phyloP scores from a whole-genome alignment of 1,140 invertebrate species.

The Oreohelix idahoensis region DNA sequence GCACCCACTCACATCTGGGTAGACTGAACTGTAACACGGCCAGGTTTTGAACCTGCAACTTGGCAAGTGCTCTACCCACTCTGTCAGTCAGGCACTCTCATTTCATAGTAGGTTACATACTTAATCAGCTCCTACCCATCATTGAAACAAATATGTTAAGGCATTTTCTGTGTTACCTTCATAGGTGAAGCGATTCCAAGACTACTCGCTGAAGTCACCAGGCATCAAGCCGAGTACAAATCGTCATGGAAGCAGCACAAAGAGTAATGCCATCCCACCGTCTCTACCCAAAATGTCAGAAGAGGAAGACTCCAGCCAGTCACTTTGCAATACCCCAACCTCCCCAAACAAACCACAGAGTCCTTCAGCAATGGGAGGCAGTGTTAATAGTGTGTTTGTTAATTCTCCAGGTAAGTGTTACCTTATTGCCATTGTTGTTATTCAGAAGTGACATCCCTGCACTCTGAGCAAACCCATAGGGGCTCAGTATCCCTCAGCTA shows the following conservation, averaged over 20 bases:
- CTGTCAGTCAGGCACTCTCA: no score
- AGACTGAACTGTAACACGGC: no score
- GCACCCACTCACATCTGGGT: no score
- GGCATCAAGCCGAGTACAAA: conserved; percentile 84
- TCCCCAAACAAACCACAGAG: conserved; percentile 68
- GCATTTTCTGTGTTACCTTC: conserved; percentile 49
- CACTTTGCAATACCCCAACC: conserved; percentile 56
- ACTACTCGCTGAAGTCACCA: conserved; percentile 89
- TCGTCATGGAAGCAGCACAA: conserved; percentile 71
- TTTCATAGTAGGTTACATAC: no score
- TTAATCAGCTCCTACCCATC: no score
- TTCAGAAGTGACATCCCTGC: no score
- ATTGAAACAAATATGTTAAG: no score
- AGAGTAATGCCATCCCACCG: conserved; percentile 68
- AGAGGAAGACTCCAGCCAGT: conserved; percentile 54
- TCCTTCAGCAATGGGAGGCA: conserved; percentile 50
- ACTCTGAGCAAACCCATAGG: no score
- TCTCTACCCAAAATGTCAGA: conserved; percentile 63
- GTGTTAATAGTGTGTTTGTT: conserved; percentile 74
- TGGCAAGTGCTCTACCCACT: no score
- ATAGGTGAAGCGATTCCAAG: conserved; percentile 84
- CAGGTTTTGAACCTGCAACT: no score
- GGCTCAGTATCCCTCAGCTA: no score
- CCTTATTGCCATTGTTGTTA: no score
- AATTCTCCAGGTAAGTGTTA: conserved; percentile 40